Base-by-base conservation (phyloP, 2,888 invertebrate species). In the Hipparchia semele region DNA sequence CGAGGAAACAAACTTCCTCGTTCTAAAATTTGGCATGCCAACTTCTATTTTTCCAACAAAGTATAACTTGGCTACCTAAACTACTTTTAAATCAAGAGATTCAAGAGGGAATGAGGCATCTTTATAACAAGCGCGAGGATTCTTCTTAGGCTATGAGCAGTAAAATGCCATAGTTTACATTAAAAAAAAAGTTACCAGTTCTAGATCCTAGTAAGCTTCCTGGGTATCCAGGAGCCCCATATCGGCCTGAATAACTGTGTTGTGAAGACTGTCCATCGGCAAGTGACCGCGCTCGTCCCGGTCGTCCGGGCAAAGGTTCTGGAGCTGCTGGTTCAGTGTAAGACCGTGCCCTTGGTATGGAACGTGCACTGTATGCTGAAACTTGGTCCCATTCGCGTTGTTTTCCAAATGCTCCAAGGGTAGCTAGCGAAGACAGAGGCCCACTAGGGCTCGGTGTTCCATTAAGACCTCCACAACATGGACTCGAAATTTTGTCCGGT, bases 331-430 rank as follows among this genome's bases (percentile, higher is more conserved):
- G 90, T 80, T 95, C 95, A 74, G 95, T 95, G 90, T 97, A 98
- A 87, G 98, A 97, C 81, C 98, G 95, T 67, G 98, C 98, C 79
- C 98, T 94, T 77, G 98, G 98, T 88, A 98, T 97, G 83, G 98
- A 98, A 84, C 98, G 96, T 79, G 97, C 97, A 88, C 98, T 98
- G 88, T 98, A 98, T 69, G 97, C 97, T 60, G 98, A 98, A 76
- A 98, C 97, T 85, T 94, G 94, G 86, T 94, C 94, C 94, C 94
- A 94, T 94, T 96, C 96, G 94, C 97, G 97, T 90, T 96, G 97
- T 86, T 96, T 96, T 91, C 97, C 97, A 91, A 97, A 98, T 77
- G 97, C 97, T 87, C 96, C 97, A 80, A 98, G 94, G 8, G 97
- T 97, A 70, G 98, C 97, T 86, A 98, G 94, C 56, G 97, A 97